A percentile compares a stretch with the other conserved stretches of the same genome.
These are phyloP conservation scores for Cepaea hortensis DNA, from an alignment of 2,888 invertebrate genomes.

Conservation along the genomic window DNA sequence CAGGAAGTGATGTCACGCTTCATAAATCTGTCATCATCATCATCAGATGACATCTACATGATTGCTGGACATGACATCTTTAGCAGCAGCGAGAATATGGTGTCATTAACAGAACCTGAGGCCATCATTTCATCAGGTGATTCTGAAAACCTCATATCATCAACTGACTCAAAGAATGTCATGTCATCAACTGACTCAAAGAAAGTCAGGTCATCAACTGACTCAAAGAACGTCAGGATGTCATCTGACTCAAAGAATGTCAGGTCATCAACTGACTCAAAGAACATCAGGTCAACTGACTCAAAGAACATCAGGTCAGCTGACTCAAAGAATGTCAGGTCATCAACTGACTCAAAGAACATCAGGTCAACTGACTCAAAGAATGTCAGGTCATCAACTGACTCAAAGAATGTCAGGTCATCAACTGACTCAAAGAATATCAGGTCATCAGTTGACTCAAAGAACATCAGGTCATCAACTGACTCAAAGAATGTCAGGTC, in stretches of 20 bases:
- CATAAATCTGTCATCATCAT: conserved; percentile 13
- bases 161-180: neutral
- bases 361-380: too few species aligned
- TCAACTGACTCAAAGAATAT: neutral
- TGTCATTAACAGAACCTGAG: neutral
- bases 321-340: neutral
- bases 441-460: neutral
- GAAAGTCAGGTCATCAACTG: neutral
- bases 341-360: neutral
- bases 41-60: conserved; percentile 18
- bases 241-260: too few species aligned
- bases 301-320: too few species aligned
- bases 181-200: neutral
- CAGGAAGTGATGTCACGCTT: neutral
- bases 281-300: neutral
- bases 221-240: too few species aligned
- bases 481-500: neutral
- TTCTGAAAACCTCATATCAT: neutral
- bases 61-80: conserved; percentile 7
- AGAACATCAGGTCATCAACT: neutral
- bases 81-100: neutral
- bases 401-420: too few species aligned
- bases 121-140: neutral
- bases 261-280: neutral
- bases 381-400: too few species aligned